Evolutionary conservation across 2,797 vertebrate genomes (phyloP).

Genomic region (Spinus pinus): DNA sequence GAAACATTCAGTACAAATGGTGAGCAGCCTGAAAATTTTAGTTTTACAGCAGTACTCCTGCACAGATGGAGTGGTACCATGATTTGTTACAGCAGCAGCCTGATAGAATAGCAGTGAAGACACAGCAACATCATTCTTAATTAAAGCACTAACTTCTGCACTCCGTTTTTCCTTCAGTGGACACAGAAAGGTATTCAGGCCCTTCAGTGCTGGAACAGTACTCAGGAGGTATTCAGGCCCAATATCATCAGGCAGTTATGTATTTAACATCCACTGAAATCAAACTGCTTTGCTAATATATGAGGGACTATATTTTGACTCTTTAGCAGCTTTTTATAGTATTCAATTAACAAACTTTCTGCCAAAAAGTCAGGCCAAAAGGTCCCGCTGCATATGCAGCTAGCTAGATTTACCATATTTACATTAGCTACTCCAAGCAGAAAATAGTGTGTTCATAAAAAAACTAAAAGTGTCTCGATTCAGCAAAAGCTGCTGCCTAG

Average conservation of each 20-base stretch:
- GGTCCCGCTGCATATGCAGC: neutral
- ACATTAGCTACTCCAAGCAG: neutral
- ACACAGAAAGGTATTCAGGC: neutral
- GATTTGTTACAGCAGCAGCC: constrained; percentile 5
- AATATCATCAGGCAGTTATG: neutral
- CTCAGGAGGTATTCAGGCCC: neutral
- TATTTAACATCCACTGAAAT: neutral
- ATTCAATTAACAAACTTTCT: neutral
- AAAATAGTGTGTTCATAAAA: constrained; percentile 1
- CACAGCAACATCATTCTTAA: neutral
- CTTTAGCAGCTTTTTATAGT: neutral
- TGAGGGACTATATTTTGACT: neutral
- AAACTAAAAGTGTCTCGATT: neutral
- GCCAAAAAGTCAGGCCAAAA: neutral
- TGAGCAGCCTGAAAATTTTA: constrained; percentile 4
- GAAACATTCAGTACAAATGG: neutral
- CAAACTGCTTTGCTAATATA: neutral
- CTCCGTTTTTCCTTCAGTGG: neutral
- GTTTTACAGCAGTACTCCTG: constrained; percentile 23
- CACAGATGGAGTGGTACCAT: neutral
- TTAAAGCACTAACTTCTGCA: neutral
- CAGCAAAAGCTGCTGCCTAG: neutral
- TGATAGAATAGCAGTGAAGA: neutral
- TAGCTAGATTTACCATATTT: neutral
- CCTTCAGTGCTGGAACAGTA: neutral